Base-by-base conservation (phyloP, 2,888 invertebrate species). In the Periphyllus acericola region DNA sequence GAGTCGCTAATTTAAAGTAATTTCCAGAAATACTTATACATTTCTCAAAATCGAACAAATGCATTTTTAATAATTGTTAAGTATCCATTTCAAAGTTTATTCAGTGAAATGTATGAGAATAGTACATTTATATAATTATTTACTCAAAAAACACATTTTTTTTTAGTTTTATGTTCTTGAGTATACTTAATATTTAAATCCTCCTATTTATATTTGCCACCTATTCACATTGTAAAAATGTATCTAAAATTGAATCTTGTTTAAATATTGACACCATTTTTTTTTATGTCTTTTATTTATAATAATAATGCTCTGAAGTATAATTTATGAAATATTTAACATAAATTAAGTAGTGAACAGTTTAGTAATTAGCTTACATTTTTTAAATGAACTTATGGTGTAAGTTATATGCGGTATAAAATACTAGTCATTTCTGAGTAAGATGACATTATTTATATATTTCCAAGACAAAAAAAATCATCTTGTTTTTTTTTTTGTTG, bases 401-500 rank as follows among this genome's bases (percentile, higher is more conserved):
- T 40, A 60, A 79, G 29, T 29, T 32, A 76, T 29, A 3, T 75
- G 6, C 60, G 21, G 36, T 83, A 32, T 40, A 75, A 66, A 84
- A 68, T 76, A 76, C 76, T 84, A 84, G 84, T 84, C 76, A 78
- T 84, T 84, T 76, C 34, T 76, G 66, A 25, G 3, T 84, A 46
- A 74, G 32, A 55, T 83, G 82, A 55, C 3, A 40, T 36, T 25
- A 71, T 8, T 71, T 14, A 52, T n/a, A 66, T 68, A 40, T 66
- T 80, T 80, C 11, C 40, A 66, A 21, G 25, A 74, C 34, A 34
- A 36, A 36, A 74, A n/a, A 21, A 60, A 21, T 60, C 3, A 6
- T 60, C 1, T 25, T 60, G 1, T 60, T 60, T 60, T 60, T 21
- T 60, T 3, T 60, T 25, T 6, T 46, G 11, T 46, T 46, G 46